Base-by-base conservation (phyloP, 2,113 vertebrate species). In the Passer montanus region DNA sequence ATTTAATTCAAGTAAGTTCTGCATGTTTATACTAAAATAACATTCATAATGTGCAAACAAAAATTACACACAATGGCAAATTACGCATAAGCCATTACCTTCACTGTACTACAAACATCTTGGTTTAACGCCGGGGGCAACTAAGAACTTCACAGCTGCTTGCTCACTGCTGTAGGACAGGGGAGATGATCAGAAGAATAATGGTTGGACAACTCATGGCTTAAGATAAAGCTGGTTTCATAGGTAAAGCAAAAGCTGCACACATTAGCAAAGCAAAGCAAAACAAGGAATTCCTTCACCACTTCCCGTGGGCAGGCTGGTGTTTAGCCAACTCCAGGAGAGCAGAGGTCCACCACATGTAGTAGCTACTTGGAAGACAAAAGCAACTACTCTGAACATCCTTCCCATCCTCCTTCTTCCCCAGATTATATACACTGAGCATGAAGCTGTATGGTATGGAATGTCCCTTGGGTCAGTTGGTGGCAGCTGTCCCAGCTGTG, bases 271-370 rank as follows among this genome's bases (percentile, higher is more conserved):
- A 72, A 84, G 28, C 10, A 56, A 74, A 80, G 31, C 10, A 58
- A 50, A 24, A 3, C 5, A 27, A 59, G 27, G 26, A 52, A 64
- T 75, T 37, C 6, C 37, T 81, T 75, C 11, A 11, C 24, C 13
- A 8, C 26, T 58, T 46, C 15, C 43, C 5, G 1, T 11, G 8
- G 33, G 15, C 30, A 46, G 49, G 24, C 43, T 6, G 24, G 28
- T 62, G 31, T 44, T 62, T 15, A 50, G 28, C 17, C 35, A 20
- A 46, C 33, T 44, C 13, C 72, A 33, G 44, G 46, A 84, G 6
- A 37, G 22, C 19, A 11, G 15, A 9, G 22, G 13, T 53, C 10
- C 7, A 4, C 59, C 18, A 10, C 12, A 1, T 5, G 0, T 10
- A 19, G 23, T 3, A 3, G 24, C 20, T 46, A 9, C n/a, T 46